A percentile compares a stretch with the other conserved stretches of the same genome.
Evolutionary conservation across 2,888 invertebrate species (phyloP).

Genomic region (Polydrusus cervinus): DNA sequence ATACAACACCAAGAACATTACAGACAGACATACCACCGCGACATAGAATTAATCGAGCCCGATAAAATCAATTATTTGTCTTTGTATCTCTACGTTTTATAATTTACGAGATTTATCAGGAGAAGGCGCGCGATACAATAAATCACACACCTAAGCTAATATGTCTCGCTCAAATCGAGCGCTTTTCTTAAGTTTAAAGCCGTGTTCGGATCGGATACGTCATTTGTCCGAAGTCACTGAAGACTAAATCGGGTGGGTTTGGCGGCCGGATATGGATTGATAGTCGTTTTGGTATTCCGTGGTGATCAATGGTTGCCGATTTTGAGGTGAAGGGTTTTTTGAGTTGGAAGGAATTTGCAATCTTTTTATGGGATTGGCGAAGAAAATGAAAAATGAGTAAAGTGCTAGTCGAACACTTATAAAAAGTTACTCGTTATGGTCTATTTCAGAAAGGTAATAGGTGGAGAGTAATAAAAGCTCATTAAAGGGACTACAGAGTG

Average conservation of each 20-base stretch:
- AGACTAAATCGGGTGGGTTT: constrained; percentile 50
- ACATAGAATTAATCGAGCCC: constrained; percentile 54
- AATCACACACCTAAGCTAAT: constrained; percentile 59
- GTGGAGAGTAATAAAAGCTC: too few species aligned
- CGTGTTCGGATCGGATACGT: constrained; percentile 60
- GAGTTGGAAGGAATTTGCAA: background rate
- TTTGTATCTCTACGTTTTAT: constrained; percentile 50
- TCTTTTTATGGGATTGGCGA: background rate
- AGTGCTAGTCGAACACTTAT: too few species aligned
- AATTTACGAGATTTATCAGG: constrained; percentile 51
- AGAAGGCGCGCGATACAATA: constrained; percentile 53
- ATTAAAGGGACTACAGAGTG: too few species aligned
- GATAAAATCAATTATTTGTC: constrained; percentile 57
- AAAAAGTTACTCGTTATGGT: too few species aligned
- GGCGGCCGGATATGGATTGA: constrained; percentile 48
- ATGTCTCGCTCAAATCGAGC: constrained; percentile 64
- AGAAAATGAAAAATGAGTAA: too few species aligned
- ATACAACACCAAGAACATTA: constrained; percentile 39
- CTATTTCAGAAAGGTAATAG: too few species aligned
- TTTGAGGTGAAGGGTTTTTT: background rate
- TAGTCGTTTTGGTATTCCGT: constrained; percentile 35
- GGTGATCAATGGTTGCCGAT: constrained; percentile 19
- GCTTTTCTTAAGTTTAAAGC: constrained; percentile 65
- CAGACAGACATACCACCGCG: constrained; percentile 43
- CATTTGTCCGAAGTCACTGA: constrained; percentile 56